Base-by-base conservation (phyloP, 1,140 invertebrate genomes). In the Heterodera carotae region DNA sequence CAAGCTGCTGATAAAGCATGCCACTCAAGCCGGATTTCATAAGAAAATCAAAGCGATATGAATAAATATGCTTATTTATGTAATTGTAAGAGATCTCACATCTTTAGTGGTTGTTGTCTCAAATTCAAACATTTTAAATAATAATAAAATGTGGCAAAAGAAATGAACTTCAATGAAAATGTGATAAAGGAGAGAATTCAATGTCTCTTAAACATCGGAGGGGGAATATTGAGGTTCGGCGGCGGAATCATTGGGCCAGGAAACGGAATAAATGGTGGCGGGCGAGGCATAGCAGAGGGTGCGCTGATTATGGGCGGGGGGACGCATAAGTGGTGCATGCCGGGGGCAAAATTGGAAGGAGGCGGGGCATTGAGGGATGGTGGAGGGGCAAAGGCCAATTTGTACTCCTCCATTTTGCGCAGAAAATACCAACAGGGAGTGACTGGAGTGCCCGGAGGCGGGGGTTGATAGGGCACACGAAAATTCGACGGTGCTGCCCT, bases 401-500 rank as follows among this genome's bases (percentile, higher is more conserved):
- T 78, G n/a, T 15, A 43, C 62, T 78, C 76, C 15, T 68, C 60
- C 77, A 78, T 78, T 69, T 78, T 78, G 7, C 68, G 48, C 34
- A 77, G 56, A 34, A 43, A 69, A 59, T 75, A 36, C 77, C 77
- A 78, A 27, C 68, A 78, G 22, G 77, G 77, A 22, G 75, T 59
- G 15, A 78, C 43, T 27, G 69, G 36, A 6, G 68, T 77, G 27
- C 67, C 56, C 18, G 56, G 29, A 7, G 77, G 77, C 69, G 77
- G 77, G 43, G 77, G 77, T 43, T 78, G 72, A 56, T 78, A 78
- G 39, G 74, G 29, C 60, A 77, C 77, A 33, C 77, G 76, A 29
- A 78, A 78, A 78, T 78, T 78, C 31, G 77, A 71, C 48, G 77
- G 77, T 53, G 77, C 77, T 10, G 77, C 77, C 33, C 77, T 62